These are phyloP conservation scores for Myotis vivesi DNA, from an alignment of 2,797 vertebrate species.

Conservation along the genomic window DNA sequence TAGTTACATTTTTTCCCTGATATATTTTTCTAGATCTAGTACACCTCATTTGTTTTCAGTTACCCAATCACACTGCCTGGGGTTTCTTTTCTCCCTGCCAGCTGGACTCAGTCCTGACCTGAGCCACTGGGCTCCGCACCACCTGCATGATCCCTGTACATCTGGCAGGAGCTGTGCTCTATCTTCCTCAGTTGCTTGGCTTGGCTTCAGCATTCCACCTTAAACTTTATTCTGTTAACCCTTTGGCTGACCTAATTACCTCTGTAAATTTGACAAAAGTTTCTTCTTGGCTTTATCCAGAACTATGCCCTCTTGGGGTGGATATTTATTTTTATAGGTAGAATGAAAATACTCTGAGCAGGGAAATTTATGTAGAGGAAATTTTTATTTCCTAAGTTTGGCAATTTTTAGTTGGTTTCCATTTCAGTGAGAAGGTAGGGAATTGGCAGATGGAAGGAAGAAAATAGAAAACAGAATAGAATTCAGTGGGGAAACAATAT, in stretches of 20 bases:
- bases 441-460: background rate
- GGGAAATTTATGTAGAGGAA: background rate
- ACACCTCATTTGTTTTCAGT: background rate
- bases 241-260: background rate
- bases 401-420: background rate
- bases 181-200: background rate
- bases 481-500: background rate
- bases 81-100: background rate
- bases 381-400: background rate
- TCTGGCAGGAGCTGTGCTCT: background rate
- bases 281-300: background rate
- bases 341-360: background rate
- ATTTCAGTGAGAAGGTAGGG: background rate
- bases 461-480: slow-evolving; percentile 30
- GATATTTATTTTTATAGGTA: background rate
- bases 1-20: background rate
- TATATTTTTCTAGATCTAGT: background rate
- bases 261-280: background rate
- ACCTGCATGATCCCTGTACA: background rate
- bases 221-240: background rate
- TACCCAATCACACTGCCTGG: background rate
- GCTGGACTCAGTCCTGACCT: background rate
- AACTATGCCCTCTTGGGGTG: background rate
- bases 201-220: background rate
- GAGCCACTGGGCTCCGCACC: background rate